These are phyloP conservation scores for Lissocephala sabroskyi DNA, from an alignment of 2,888 invertebrate genomes.

Conservation along the genomic window DNA sequence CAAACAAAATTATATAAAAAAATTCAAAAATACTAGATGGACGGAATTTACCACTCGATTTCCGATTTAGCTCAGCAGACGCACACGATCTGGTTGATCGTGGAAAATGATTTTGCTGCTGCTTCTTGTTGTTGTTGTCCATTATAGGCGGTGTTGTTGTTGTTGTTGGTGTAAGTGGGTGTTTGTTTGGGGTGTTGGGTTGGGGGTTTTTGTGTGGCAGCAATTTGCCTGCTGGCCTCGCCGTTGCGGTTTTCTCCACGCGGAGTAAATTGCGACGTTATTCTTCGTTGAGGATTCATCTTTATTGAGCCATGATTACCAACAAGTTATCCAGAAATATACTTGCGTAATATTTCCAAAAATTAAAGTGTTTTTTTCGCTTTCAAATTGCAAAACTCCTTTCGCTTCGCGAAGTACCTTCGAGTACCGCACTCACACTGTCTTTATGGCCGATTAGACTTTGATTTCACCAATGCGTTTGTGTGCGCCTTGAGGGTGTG, in stretches of 20 bases:
- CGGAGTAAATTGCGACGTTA: constrained; percentile 66
- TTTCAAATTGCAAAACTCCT: constrained; percentile 35
- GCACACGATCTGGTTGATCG: constrained; percentile 81
- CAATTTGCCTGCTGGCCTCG: constrained; percentile 36
- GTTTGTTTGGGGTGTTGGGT: constrained; percentile 23
- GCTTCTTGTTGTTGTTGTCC: constrained; percentile 77
- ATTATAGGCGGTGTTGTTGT: constrained; percentile 55
- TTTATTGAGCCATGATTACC: constrained; percentile 73
- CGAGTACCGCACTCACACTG: too few relatives aligned
- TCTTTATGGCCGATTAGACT: constrained; percentile 6
- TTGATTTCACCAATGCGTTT: constrained; percentile 13
- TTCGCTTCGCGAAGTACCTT: constrained; percentile 29
- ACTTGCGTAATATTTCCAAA: constrained; percentile 67
- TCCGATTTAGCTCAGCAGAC: constrained; percentile 77
- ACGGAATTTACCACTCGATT: constrained; percentile 59
- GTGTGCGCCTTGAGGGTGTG: constrained; percentile 17
- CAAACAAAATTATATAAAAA: neutral
- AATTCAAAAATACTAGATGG: constrained; percentile 78
- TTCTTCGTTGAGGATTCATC: constrained; percentile 70
- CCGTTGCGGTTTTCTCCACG: constrained; percentile 70
- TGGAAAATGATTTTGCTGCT: constrained; percentile 77
- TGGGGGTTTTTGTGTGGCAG: constrained; percentile 40
- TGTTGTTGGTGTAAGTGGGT: neutral
- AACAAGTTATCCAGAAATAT: constrained; percentile 60
- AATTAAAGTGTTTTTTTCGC: too few relatives aligned